These are phyloP conservation scores for Trichosurus vulpecula DNA, from an alignment of 2,797 vertebrate genomes.

Conservation along the genomic window DNA sequence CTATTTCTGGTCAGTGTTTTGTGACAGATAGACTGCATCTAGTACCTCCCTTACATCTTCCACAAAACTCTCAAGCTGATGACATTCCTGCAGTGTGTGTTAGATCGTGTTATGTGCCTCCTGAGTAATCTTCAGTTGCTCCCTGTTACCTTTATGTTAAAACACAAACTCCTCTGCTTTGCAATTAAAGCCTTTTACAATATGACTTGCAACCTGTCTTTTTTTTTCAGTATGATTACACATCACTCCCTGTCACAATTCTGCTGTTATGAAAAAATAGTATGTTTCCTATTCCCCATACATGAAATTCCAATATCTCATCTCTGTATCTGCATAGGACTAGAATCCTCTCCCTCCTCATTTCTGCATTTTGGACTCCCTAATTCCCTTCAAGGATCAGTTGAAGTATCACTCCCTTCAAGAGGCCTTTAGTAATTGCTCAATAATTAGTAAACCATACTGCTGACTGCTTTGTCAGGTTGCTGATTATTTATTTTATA, in stretches of 20 bases:
- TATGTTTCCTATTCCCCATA: not conserved
- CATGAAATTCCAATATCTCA: not conserved
- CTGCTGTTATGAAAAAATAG: not conserved
- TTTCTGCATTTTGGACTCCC: not conserved
- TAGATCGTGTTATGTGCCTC: not conserved
- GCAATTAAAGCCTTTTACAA: not conserved
- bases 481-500: not conserved
- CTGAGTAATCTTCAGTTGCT: not conserved
- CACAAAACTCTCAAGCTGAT: not conserved
- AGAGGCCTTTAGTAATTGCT: not conserved
- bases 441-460: not conserved
- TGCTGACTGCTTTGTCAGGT: not conserved
- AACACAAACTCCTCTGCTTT: not conserved
- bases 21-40: not conserved
- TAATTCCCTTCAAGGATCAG: not conserved
- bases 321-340: not conserved
- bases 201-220: not conserved
- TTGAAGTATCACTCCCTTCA: not conserved
- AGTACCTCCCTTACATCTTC: not conserved
- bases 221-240: not conserved
- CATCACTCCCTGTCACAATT: not conserved
- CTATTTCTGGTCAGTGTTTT: no score
- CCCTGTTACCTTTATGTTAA: not conserved
- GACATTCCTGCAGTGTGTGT: not conserved
- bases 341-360: not conserved